Conservation (phyloP, 2,797 vertebrate genomes). For the Pangasius larnaudii region DNA sequence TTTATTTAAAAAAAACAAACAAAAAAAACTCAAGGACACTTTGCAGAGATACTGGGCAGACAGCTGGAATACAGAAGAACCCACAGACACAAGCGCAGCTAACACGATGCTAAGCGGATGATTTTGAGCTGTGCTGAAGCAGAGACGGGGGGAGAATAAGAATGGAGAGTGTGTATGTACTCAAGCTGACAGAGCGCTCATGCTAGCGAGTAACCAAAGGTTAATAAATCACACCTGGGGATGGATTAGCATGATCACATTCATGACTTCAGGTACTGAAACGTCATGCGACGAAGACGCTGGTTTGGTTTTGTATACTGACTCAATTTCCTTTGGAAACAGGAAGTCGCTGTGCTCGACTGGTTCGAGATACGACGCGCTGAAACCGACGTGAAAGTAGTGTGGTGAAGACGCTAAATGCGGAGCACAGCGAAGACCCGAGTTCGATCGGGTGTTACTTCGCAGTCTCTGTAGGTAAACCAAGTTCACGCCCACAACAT, state of each 20-base stretch:
- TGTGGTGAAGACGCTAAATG: background rate
- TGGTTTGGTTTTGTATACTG: too few relatives aligned
- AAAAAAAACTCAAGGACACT: background rate
- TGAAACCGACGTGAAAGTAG: too few relatives aligned
- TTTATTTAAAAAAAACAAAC: background rate
- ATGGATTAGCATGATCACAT: slow-evolving; percentile 33
- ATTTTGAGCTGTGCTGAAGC: slow-evolving; percentile 50
- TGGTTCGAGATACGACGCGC: background rate
- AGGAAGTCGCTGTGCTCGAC: background rate
- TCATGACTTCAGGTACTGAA: slow-evolving; percentile 37
- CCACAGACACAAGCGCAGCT: background rate
- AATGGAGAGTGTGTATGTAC: background rate
- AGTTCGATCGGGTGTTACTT: too few relatives aligned
- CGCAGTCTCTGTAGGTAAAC: too few relatives aligned
- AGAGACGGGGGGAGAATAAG: slow-evolving; percentile 50
- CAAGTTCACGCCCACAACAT: too few relatives aligned
- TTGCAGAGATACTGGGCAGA: background rate
- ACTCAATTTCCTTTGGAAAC: background rate
- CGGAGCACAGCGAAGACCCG: background rate
- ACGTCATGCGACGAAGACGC: slow-evolving; percentile 28
- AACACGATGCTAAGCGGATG: background rate
- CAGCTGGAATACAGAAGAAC: background rate
- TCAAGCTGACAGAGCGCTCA: slow-evolving; percentile 15
- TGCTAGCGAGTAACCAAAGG: slow-evolving; percentile 56
- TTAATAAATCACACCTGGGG: slow-evolving; percentile 47